Percentiles rank a stretch among this genome's conserved stretches.
These are phyloP conservation scores for Ommatoiulus sabulosus DNA, from an alignment of 2,888 invertebrate species.

Conservation along the genomic window DNA sequence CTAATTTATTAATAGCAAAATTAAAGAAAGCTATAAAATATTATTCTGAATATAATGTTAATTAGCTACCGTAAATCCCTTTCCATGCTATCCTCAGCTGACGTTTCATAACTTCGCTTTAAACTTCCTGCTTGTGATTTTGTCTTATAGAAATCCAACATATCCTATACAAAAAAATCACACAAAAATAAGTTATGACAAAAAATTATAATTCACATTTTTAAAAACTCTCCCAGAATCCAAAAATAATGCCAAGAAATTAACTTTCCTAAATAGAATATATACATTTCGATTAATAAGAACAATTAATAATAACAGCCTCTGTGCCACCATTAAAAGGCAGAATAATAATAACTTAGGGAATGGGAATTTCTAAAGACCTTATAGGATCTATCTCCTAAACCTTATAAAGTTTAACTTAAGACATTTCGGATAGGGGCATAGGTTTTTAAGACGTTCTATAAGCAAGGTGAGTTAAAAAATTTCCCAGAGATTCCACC, in stretches of 20 bases:
- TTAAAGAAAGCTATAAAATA: neutral
- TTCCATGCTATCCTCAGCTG: conserved; percentile 61
- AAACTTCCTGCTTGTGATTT: conserved; percentile 59
- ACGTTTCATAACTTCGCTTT: conserved; percentile 60
- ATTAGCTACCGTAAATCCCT: conserved; percentile 60
- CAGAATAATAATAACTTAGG: neutral
- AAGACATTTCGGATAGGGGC: too few species aligned
- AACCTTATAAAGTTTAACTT: too few species aligned
- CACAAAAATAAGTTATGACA: neutral
- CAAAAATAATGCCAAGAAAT: too few species aligned
- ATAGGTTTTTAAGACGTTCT: too few species aligned
- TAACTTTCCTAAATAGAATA: too few species aligned
- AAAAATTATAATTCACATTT: neutral
- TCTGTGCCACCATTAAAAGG: neutral
- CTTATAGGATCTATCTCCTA: too few species aligned
- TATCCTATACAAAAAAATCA: conserved; percentile 54
- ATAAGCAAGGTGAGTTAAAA: too few species aligned
- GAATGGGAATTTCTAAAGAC: too few species aligned
- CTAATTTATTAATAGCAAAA: neutral
- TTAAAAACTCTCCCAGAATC: too few species aligned
- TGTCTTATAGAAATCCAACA: conserved; percentile 56
- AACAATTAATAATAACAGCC: neutral
- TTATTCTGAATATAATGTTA: neutral
- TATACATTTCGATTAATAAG: neutral
- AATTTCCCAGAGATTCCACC: too few species aligned